A percentile compares a stretch with the other conserved stretches of the same genome.
Evolutionary conservation across 1,140 invertebrate species (phyloP).

Genomic region (Prorops nasuta): DNA sequence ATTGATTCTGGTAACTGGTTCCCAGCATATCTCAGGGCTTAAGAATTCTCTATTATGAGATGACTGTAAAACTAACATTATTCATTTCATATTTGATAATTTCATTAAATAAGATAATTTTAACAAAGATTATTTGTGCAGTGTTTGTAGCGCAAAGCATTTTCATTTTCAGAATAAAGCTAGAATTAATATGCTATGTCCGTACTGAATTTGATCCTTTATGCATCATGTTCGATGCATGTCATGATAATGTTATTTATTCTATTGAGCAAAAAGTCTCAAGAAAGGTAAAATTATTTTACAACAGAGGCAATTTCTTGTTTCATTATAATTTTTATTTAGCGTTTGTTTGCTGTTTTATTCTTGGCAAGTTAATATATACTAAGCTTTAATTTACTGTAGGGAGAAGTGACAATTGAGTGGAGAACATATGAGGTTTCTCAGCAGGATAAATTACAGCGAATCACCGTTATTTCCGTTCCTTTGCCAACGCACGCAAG

Average conservation of each 20-base stretch:
- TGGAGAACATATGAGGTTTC: constrained; percentile 71
- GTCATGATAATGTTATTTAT: constrained; percentile 68
- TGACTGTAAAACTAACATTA: no score
- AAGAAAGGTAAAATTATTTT: constrained; percentile 59
- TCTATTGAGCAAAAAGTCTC: constrained; percentile 76
- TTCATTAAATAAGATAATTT: no score
- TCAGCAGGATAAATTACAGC: constrained; percentile 65
- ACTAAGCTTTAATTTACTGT: background rate
- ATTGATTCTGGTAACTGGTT: no score
- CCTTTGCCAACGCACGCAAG: constrained; percentile 71
- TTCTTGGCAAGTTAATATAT: constrained; percentile 1
- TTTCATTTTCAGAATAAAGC: constrained; percentile 55
- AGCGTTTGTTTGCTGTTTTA: background rate
- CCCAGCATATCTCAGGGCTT: no score
- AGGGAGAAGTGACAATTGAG: constrained; percentile 75
- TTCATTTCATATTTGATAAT: no score
- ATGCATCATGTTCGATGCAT: constrained; percentile 65
- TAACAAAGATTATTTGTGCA: background rate
- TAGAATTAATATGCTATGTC: constrained; percentile 64
- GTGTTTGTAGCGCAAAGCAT: background rate
- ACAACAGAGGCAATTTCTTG: no score
- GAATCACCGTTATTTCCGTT: constrained; percentile 67
- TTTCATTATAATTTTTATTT: constrained; percentile 3
- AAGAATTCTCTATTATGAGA: no score
- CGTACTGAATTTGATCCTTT: constrained; percentile 72